Percentiles rank a stretch among this genome's conserved stretches.
Conservation (phyloP, 2,888 invertebrate species). For the Morinoia aosen region DNA sequence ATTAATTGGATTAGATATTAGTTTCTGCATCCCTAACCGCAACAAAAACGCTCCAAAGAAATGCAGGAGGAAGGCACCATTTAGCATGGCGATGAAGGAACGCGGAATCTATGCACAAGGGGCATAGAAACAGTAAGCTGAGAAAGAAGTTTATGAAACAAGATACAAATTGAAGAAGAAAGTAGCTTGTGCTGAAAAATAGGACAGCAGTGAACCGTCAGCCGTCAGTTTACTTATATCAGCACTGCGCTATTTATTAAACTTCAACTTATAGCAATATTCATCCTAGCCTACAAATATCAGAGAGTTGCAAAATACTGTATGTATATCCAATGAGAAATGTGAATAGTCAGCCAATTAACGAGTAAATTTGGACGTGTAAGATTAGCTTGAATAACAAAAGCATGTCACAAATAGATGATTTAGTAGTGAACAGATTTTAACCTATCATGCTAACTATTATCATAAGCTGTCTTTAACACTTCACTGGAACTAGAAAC, state of each 20-base stretch:
- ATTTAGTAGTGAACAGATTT: not conserved
- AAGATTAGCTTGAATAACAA: not conserved
- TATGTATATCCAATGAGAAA: not conserved
- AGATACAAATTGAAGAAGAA: too few species aligned
- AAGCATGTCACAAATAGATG: not conserved
- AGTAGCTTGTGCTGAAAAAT: too few species aligned
- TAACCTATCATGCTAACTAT: not conserved
- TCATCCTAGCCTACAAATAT: not conserved
- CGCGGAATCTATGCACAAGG: too few species aligned
- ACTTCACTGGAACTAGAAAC: not conserved
- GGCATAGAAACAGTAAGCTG: too few species aligned
- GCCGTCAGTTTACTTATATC: not conserved
- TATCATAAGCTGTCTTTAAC: not conserved
- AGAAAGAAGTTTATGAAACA: too few species aligned
- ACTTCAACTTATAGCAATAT: not conserved
- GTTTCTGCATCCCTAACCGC: too few species aligned
- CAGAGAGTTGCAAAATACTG: not conserved
- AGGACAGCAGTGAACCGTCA: too few species aligned
- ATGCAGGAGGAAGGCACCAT: too few species aligned
- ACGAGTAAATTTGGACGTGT: not conserved
- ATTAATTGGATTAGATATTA: too few species aligned
- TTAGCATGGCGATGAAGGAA: too few species aligned
- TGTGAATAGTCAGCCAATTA: not conserved
- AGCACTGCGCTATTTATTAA: not conserved
- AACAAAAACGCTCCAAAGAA: too few species aligned